Evolutionary conservation across 1,140 invertebrate genomes (phyloP).

Genomic region (Semibalanus balanoides): DNA sequence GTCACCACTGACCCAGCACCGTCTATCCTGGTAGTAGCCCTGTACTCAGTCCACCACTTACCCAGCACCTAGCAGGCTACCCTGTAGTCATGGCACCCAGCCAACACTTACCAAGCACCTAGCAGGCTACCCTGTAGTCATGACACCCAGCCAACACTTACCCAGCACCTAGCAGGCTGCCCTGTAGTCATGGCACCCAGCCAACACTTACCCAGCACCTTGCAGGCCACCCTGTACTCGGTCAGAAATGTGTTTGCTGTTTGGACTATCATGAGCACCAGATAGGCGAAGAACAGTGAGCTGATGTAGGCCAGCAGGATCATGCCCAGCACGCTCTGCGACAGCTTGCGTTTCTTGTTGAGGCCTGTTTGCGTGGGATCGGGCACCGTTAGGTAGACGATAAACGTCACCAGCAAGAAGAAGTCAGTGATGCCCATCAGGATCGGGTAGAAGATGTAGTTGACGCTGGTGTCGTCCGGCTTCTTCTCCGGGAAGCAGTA

Average conservation of each 20-base stretch:
- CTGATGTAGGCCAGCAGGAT: slow-evolving; percentile 17
- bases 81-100: too few relatives aligned
- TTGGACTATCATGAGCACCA: slow-evolving; percentile 18
- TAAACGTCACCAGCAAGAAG: slow-evolving; percentile 20
- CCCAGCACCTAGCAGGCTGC: too few relatives aligned
- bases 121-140: too few relatives aligned
- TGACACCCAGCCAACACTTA: too few relatives aligned
- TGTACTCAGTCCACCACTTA: too few relatives aligned
- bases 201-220: too few relatives aligned
- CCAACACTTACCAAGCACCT: too few relatives aligned
- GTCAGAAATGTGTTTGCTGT: slow-evolving; percentile 15
- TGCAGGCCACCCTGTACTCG: slow-evolving; percentile 11
- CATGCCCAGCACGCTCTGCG: slow-evolving; percentile 16
- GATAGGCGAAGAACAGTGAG: slow-evolving; percentile 17
- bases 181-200: too few relatives aligned
- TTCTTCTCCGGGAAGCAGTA: background rate
- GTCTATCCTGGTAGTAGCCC: too few relatives aligned
- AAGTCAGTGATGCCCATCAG: slow-evolving; percentile 19
- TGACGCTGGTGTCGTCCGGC: slow-evolving; percentile 6
- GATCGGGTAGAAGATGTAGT: slow-evolving; percentile 17
- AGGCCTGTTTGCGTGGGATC: slow-evolving; percentile 16
- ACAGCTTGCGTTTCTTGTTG: slow-evolving; percentile 17
- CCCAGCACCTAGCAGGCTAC: too few relatives aligned
- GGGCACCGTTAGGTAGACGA: slow-evolving; percentile 17
- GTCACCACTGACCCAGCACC: too few relatives aligned